Percentiles rank a stretch among this genome's conserved stretches.
Evolutionary conservation across 2,113 vertebrate species (phyloP).

Genomic region (Odontophorus gujanensis): DNA sequence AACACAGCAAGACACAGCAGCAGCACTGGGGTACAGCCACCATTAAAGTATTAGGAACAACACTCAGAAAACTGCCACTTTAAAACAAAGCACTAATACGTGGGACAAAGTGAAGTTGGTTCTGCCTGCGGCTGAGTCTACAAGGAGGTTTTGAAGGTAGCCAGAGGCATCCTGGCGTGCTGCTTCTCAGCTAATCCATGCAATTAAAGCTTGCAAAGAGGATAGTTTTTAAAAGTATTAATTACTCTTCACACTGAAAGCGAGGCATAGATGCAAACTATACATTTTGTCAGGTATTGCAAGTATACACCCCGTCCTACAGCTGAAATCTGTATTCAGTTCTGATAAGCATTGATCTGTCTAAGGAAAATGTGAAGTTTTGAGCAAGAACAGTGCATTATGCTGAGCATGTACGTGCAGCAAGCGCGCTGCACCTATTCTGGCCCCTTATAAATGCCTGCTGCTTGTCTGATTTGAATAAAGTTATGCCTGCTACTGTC

Average conservation of each 20-base stretch:
- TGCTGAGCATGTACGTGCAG: background rate
- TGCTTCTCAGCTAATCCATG: conserved; percentile 20
- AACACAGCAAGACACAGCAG: conserved; percentile 66
- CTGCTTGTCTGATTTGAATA: conserved; percentile 54
- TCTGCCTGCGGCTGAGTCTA: conserved; percentile 12
- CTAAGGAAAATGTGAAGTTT: background rate
- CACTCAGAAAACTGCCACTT: background rate
- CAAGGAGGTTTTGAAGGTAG: conserved; percentile 39
- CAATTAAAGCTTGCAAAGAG: background rate
- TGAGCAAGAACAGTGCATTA: background rate
- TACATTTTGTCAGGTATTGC: background rate
- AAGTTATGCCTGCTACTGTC: conserved; percentile 65
- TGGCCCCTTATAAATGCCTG: conserved; percentile 1
- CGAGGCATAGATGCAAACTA: background rate
- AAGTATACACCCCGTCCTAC: background rate
- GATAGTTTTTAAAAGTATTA: background rate
- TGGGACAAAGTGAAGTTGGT: background rate
- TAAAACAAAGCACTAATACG: conserved; percentile 2
- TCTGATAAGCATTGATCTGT: background rate
- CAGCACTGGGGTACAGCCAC: conserved; percentile 32
- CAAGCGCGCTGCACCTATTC: conserved; percentile 9
- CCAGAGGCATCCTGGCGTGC: background rate
- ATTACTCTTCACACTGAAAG: background rate
- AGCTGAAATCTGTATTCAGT: background rate
- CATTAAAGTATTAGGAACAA: conserved; percentile 38